phyloP scores from a whole-genome alignment of 2,797 vertebrate genomes.

The Cichlasoma orientale region DNA sequence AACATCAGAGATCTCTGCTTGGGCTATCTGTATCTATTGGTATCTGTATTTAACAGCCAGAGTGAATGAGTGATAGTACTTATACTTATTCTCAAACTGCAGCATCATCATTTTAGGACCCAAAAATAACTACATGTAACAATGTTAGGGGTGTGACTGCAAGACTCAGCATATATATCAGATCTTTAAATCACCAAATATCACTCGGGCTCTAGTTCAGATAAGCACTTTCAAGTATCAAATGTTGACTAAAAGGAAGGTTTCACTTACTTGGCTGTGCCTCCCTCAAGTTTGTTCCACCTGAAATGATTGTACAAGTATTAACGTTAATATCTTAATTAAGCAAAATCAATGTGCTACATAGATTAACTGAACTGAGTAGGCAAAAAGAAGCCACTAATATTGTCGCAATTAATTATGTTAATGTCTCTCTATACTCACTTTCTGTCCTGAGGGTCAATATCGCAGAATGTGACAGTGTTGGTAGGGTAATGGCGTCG shows the following conservation, averaged over 20 bases:
- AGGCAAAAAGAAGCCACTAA: neutral
- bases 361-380: neutral
- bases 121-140: neutral
- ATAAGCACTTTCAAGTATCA: rapidly evolving
- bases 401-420: neutral
- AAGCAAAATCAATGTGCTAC: neutral
- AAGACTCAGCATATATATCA: neutral
- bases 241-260: neutral
- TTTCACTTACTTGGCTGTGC: constrained; percentile 89
- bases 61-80: neutral
- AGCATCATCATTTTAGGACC: neutral
- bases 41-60: no score
- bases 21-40: no score
- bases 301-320: constrained; percentile 70
- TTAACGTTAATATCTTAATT: neutral
- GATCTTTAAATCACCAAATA: neutral
- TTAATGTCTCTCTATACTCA: constrained; percentile 69
- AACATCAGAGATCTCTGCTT: no score
- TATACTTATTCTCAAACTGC: neutral
- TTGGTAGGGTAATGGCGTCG: constrained; percentile 94
- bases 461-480: constrained; percentile 94
- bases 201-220: neutral
- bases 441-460: constrained; percentile 97
- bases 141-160: neutral
- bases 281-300: constrained; percentile 94